Percentiles rank a stretch among this genome's conserved stretches.
These are phyloP conservation scores for Sphyrna mokarran DNA, from an alignment of 2,113 vertebrate genomes.

Conservation along the genomic window DNA sequence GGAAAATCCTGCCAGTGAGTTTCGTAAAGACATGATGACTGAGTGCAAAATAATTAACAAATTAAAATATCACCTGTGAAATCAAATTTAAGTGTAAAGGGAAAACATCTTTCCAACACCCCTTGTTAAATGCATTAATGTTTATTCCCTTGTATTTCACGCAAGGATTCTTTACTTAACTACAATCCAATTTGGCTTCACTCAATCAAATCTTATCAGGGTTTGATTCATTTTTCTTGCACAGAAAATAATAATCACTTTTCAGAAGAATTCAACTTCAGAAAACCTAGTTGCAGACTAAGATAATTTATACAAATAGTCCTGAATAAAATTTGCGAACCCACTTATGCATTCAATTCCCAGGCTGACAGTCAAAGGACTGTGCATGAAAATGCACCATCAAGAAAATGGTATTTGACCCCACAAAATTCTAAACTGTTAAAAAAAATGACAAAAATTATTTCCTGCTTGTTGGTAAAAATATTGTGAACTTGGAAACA, in stretches of 20 bases:
- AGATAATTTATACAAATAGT: conserved; percentile 27
- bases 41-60: no score
- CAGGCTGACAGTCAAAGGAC: not conserved
- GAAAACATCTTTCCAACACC: no score
- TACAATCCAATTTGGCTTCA: conserved; percentile 52
- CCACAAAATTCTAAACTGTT: not conserved
- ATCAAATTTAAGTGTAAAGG: no score
- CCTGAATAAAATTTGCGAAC: not conserved
- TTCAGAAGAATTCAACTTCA: no score
- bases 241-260: no score
- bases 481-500: not conserved
- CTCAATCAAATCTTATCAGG: conserved; percentile 47
- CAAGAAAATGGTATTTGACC: not conserved
- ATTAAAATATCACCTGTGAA: no score
- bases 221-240: conserved; percentile 46
- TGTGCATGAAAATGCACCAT: conserved; percentile 14
- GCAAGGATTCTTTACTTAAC: conserved; percentile 33
- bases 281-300: not conserved
- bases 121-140: no score
- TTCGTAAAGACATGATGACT: no score
- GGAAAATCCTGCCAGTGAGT: no score
- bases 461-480: not conserved
- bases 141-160: no score
- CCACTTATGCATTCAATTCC: not conserved
- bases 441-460: not conserved